Evolutionary conservation across 2,888 invertebrate genomes (phyloP).

Genomic region (Loripinus fragilis): DNA sequence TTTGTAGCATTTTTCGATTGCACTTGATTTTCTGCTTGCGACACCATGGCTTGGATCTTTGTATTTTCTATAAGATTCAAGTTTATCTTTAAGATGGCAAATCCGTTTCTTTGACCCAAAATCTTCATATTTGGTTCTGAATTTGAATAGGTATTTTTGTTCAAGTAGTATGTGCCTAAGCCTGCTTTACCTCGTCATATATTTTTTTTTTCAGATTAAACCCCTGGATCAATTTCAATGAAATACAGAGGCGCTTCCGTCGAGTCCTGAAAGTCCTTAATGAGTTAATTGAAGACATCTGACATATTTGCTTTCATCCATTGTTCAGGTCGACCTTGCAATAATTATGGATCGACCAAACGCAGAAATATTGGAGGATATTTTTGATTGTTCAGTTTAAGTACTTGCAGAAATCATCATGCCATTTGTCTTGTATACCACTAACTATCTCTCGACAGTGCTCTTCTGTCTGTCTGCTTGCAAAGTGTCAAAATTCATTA

Average conservation of each 20-base stretch:
- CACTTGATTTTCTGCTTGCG: not conserved
- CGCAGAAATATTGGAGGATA: not conserved
- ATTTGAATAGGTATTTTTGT: not conserved
- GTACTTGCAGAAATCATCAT: not conserved
- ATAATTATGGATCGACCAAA: not conserved
- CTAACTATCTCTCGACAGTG: not conserved
- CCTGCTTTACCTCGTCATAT: not conserved
- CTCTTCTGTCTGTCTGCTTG: not conserved
- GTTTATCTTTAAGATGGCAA: not conserved
- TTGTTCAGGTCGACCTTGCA: not conserved
- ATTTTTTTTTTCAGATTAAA: slow-evolving; percentile 2
- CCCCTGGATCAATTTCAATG: not conserved
- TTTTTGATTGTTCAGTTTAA: not conserved
- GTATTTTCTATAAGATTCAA: not conserved
- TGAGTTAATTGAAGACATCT: not conserved
- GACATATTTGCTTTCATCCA: not conserved
- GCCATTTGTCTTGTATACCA: not conserved
- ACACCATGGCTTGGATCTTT: not conserved
- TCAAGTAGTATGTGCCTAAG: not conserved
- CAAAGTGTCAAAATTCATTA: not conserved
- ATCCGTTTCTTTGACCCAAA: not conserved
- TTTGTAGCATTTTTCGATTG: not conserved
- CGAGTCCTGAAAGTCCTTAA: not conserved
- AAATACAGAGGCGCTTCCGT: slow-evolving; percentile 1
- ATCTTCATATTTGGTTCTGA: not conserved